Percentiles rank a stretch among this genome's conserved stretches.
phyloP scores from a whole-genome alignment of 2,797 vertebrate genomes.

The Silurus aristotelis region DNA sequence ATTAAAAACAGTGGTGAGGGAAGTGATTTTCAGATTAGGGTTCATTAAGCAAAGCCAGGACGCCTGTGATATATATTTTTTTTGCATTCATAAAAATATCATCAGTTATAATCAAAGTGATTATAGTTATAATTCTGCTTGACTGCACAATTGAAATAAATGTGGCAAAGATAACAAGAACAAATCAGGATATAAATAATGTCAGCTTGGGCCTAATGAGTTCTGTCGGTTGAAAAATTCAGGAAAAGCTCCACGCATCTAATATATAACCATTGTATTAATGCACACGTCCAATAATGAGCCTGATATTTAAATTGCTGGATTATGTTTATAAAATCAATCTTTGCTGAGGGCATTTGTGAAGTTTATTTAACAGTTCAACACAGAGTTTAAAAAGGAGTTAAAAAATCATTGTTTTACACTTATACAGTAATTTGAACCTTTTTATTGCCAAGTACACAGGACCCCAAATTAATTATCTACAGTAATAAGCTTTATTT shows the following conservation, averaged over 20 bases:
- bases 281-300: background rate
- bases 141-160: slow-evolving; percentile 1
- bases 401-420: background rate
- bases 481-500: background rate
- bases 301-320: too few species aligned
- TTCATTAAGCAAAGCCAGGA: background rate
- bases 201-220: background rate
- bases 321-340: background rate
- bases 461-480: background rate
- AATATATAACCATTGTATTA: background rate
- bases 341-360: background rate
- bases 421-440: background rate
- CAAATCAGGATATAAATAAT: background rate
- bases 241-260: background rate
- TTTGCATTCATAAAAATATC: background rate
- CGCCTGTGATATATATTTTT: background rate
- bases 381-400: background rate
- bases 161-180: background rate
- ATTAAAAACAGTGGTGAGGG: background rate
- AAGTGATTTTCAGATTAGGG: background rate
- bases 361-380: background rate
- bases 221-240: background rate
- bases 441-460: background rate
- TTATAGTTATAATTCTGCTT: background rate
- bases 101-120: background rate